Conservation (phyloP, 2,113 vertebrate genomes). For the Condylura cristata region DNA sequence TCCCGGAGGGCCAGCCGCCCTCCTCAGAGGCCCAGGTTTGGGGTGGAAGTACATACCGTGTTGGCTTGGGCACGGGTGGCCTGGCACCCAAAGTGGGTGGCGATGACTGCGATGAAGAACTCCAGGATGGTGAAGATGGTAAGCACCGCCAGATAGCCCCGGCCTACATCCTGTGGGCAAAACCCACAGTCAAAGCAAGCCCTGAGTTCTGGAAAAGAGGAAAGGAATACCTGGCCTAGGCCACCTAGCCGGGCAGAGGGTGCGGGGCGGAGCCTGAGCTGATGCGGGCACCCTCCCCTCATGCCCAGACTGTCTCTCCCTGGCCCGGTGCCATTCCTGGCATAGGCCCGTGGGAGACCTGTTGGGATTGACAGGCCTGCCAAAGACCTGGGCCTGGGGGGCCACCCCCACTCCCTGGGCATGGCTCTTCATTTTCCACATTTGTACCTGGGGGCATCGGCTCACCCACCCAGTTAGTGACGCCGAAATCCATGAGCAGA, state of each 20-base stretch:
- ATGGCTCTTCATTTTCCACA: not conserved
- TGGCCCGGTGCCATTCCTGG: accelerated
- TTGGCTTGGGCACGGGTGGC: conserved; percentile 47
- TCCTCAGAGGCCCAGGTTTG: not conserved
- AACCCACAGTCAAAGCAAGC: not conserved
- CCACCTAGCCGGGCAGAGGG: no score
- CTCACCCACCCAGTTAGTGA: conserved; percentile 67
- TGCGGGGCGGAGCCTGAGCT: not conserved
- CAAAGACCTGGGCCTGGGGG: accelerated
- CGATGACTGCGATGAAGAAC: conserved; percentile 70
- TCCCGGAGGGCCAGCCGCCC: no score
- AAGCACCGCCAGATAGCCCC: conserved; percentile 62
- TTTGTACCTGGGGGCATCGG: not conserved
- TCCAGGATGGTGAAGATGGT: conserved; percentile 77
- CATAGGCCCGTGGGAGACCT: not conserved
- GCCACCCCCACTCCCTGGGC: not conserved
- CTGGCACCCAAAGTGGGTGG: conserved; percentile 73
- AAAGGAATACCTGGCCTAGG: not conserved
- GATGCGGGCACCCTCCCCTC: not conserved
- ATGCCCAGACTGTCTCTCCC: no score
- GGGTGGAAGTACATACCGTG: conserved; percentile 39
- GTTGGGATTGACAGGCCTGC: not conserved
- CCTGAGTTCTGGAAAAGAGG: not conserved
- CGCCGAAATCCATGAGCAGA: conserved; percentile 71
- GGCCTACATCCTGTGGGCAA: conserved; percentile 66